Evolutionary conservation across 2,888 invertebrate genomes (phyloP).

Genomic region (Drosophila macrospina): DNA sequence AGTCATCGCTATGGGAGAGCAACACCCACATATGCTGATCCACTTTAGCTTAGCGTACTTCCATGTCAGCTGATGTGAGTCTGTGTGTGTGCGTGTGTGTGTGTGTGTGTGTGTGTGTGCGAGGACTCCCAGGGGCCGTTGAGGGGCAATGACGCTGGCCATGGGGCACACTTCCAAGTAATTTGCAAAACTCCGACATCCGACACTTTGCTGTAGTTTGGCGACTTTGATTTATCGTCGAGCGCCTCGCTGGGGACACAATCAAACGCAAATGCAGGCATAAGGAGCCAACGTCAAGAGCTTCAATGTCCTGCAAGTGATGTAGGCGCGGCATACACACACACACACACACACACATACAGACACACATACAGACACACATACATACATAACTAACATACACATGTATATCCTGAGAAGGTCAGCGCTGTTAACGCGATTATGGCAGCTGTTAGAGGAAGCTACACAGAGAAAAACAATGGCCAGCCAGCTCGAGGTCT

Average conservation of each 20-base stretch:
- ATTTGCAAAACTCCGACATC: constrained; percentile 77
- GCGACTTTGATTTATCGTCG: constrained; percentile 79
- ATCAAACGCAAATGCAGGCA: constrained; percentile 64
- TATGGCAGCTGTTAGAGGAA: constrained; percentile 51
- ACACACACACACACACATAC: constrained; percentile 13
- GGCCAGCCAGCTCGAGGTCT: constrained; percentile 44
- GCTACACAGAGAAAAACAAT: constrained; percentile 53
- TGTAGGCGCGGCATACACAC: constrained; percentile 42
- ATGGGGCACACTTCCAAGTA: constrained; percentile 75
- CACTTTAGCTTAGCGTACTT: constrained; percentile 44
- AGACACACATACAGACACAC: constrained; percentile 18
- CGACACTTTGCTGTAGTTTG: constrained; percentile 74
- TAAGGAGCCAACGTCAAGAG: constrained; percentile 58
- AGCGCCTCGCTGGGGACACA: constrained; percentile 66
- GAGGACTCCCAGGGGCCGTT: constrained; percentile 28
- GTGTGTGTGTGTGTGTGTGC: constrained; percentile 20
- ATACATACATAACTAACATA: constrained; percentile 11
- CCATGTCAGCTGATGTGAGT: constrained; percentile 21
- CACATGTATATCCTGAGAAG: constrained; percentile 17
- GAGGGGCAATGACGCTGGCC: constrained; percentile 54
- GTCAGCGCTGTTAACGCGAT: constrained; percentile 58
- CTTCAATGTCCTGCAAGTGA: constrained; percentile 61
- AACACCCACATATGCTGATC: constrained; percentile 72
- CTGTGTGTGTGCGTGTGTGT: constrained; percentile 19
- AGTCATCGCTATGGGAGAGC: constrained; percentile 28